These are phyloP conservation scores for Ormyrus thymus DNA, from an alignment of 2,888 invertebrate species.

Conservation along the genomic window DNA sequence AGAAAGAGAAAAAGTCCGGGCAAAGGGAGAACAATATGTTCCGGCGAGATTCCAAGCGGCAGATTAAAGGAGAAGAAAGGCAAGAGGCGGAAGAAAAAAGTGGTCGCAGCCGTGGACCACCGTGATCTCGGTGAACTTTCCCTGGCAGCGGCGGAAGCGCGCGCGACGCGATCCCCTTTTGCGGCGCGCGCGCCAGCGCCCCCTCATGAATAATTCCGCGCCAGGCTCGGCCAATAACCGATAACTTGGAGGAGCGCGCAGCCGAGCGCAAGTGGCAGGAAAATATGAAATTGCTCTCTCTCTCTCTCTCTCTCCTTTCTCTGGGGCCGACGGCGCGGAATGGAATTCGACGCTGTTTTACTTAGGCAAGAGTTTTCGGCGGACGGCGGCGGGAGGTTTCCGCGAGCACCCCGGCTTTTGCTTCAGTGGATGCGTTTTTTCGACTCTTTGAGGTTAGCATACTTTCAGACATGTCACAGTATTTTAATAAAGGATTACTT, in stretches of 20 bases:
- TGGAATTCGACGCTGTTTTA: conserved; percentile 38
- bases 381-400: too few relatives aligned
- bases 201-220: conserved; percentile 69
- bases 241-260: conserved; percentile 61
- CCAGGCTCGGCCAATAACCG: conserved; percentile 64
- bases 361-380: background rate
- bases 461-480: too few relatives aligned
- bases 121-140: conserved; percentile 48
- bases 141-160: conserved; percentile 26
- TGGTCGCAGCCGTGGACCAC: conserved; percentile 47
- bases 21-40: conserved; percentile 43
- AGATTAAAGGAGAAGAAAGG: conserved; percentile 51
- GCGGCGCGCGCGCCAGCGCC: conserved; percentile 26
- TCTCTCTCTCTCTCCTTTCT: too few relatives aligned
- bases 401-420: too few relatives aligned
- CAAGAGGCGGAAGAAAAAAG: conserved; percentile 47
- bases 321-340: conserved; percentile 5
- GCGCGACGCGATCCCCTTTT: background rate
- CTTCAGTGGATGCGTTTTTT: too few relatives aligned
- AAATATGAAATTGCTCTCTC: conserved; percentile 38
- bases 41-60: conserved; percentile 50
- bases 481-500: too few relatives aligned
- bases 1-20: conserved; percentile 13
- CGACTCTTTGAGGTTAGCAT: too few relatives aligned
- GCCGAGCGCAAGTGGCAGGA: conserved; percentile 5